Percentiles rank a stretch among this genome's conserved stretches.
Conservation (phyloP, 2,797 vertebrate genomes). For the Pangasius mekongensis region DNA sequence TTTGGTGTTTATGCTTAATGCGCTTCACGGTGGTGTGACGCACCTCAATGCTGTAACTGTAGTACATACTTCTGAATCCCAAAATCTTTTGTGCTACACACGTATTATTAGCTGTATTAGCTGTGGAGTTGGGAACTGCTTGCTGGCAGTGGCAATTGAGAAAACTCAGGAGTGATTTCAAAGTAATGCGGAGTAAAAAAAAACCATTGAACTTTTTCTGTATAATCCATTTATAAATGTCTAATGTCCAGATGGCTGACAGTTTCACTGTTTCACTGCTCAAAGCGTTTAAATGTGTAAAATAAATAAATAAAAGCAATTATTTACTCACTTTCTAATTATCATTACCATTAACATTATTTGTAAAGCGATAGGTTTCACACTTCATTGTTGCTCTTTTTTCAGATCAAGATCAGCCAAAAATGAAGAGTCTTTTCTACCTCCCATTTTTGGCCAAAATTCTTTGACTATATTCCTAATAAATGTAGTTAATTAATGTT, state of each 20-base stretch:
- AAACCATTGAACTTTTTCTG: background rate
- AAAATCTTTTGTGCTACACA: background rate
- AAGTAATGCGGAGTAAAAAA: background rate
- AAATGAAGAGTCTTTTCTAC: background rate
- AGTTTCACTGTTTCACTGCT: background rate
- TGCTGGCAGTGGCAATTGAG: background rate
- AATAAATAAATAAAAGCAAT: background rate
- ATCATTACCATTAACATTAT: background rate
- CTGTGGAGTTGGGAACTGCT: background rate
- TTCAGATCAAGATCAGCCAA: background rate
- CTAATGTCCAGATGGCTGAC: background rate
- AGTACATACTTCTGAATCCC: background rate
- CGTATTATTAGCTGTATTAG: background rate
- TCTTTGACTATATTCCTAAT: background rate
- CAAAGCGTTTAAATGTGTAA: background rate
- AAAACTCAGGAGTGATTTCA: background rate
- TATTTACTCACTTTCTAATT: background rate
- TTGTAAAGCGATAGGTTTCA: background rate
- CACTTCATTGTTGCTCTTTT: background rate
- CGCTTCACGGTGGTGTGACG: background rate
- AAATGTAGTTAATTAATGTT: background rate
- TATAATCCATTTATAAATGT: background rate
- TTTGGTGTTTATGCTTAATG: background rate
- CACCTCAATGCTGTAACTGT: background rate
- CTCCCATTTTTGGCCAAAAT: background rate